phyloP scores from a whole-genome alignment of 2,888 invertebrate species.

The Drosophila meridionalis region DNA sequence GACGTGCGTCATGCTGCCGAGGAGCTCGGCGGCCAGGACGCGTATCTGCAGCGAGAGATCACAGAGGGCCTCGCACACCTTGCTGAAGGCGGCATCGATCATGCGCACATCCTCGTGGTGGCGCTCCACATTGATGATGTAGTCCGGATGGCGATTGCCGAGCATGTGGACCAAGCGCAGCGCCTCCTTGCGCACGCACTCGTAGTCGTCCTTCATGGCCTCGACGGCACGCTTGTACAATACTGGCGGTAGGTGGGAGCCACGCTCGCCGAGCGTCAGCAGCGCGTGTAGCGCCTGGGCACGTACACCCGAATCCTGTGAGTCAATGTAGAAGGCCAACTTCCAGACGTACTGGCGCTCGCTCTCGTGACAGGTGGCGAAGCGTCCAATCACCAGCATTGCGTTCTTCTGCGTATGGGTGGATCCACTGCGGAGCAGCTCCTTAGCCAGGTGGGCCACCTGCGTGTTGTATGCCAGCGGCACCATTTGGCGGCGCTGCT shows the following conservation, averaged over 20 bases:
- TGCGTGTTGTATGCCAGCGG: slow-evolving; percentile 81
- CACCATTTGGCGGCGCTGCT: slow-evolving; percentile 67
- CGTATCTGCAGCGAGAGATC: slow-evolving; percentile 96
- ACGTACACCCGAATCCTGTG: slow-evolving; percentile 95
- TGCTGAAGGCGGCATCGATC: slow-evolving; percentile 98
- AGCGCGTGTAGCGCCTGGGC: slow-evolving; percentile 95
- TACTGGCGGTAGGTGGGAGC: slow-evolving; percentile 90
- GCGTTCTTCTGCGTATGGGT: slow-evolving; percentile 85
- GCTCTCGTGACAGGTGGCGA: slow-evolving; percentile 86
- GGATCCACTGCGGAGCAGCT: slow-evolving; percentile 81
- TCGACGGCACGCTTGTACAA: slow-evolving; percentile 88
- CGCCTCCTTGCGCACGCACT: slow-evolving; percentile 95
- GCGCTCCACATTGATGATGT: slow-evolving; percentile 88
- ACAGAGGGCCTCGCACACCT: slow-evolving; percentile 96
- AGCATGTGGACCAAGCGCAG: slow-evolving; percentile 94
- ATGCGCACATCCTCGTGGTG: slow-evolving; percentile 94
- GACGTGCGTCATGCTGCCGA: slow-evolving; percentile 95
- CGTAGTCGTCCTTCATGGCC: slow-evolving; percentile 96
- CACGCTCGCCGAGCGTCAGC: slow-evolving; percentile 92
- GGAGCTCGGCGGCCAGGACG: slow-evolving; percentile 90
- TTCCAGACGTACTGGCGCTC: slow-evolving; percentile 88
- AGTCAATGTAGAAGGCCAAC: slow-evolving; percentile 93
- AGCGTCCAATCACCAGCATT: slow-evolving; percentile 81
- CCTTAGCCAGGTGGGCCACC: slow-evolving; percentile 83
- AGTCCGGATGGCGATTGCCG: slow-evolving; percentile 94